These are phyloP conservation scores for Oenanthe oenanthe DNA, from an alignment of 2,113 vertebrate species.

Conservation along the genomic window DNA sequence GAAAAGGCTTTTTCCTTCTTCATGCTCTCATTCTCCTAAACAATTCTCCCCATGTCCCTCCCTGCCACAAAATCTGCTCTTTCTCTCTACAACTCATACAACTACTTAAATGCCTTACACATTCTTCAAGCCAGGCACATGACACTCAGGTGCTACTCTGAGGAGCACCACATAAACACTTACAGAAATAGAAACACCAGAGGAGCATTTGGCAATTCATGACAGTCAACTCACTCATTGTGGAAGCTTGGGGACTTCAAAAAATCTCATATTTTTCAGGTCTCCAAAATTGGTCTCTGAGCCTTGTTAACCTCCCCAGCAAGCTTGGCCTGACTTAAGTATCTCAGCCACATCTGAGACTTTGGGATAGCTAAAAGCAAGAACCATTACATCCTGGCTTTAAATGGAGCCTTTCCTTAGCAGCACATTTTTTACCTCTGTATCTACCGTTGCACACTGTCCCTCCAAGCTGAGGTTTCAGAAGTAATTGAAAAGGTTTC, in stretches of 20 bases:
- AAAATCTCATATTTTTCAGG: not conserved
- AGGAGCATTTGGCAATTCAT: not conserved
- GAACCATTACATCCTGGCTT: not conserved
- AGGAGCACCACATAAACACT: not conserved
- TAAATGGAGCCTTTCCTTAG: not conserved
- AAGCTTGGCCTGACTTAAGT: not conserved
- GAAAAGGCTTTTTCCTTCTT: not conserved
- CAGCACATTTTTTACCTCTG: not conserved
- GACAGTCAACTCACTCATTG: accelerated
- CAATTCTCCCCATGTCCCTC: not conserved
- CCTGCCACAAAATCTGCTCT: not conserved
- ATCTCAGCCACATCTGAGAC: not conserved
- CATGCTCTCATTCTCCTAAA: not conserved
- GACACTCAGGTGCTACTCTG: not conserved
- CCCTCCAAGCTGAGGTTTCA: not conserved
- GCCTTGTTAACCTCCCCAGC: not conserved
- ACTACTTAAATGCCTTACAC: not conserved
- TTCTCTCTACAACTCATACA: not conserved
- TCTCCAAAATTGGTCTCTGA: not conserved
- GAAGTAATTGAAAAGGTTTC: not conserved
- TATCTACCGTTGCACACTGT: not conserved
- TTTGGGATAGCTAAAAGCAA: not conserved
- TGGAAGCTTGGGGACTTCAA: not conserved
- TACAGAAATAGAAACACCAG: not conserved
- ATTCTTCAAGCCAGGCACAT: not conserved